These are phyloP conservation scores for Sphenopsis melanotis DNA, from an alignment of 2,797 vertebrate genomes.

Conservation along the genomic window DNA sequence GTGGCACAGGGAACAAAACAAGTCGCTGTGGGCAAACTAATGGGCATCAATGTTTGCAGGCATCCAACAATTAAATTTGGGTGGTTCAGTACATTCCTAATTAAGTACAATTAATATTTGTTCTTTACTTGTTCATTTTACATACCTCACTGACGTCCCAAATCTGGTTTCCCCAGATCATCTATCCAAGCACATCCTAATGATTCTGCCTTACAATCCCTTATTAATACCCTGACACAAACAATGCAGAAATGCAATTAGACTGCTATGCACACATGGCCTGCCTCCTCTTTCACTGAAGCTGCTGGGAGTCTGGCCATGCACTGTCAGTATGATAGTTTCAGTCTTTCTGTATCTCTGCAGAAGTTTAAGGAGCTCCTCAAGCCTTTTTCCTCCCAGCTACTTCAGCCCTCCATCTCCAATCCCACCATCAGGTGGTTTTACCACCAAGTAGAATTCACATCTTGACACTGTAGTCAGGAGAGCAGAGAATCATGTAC, in stretches of 20 bases:
- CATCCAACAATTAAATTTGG: conserved; percentile 59
- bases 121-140: conserved; percentile 58
- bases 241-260: conserved; percentile 69
- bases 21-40: conserved; percentile 18
- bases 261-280: not conserved
- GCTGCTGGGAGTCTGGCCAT: not conserved
- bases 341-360: not conserved
- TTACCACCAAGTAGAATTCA: not conserved
- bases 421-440: not conserved
- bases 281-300: not conserved
- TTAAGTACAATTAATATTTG: conserved; percentile 64
- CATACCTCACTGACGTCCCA: conserved; percentile 35
- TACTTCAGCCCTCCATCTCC: not conserved
- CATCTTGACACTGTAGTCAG: not conserved
- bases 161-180: conserved; percentile 27
- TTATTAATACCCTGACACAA: conserved; percentile 55
- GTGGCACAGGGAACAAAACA: conserved; percentile 40
- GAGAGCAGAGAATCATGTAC: not conserved
- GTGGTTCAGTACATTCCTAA: conserved; percentile 66
- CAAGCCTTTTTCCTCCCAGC: not conserved
- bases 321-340: not conserved
- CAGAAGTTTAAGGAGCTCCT: not conserved
- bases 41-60: conserved; percentile 3
- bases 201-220: conserved; percentile 37
- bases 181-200: conserved; percentile 53